Evolutionary conservation across 2,888 invertebrate species (phyloP), one percentile per base, ranked within the genome.

Genomic region (Drosophila prolongata): DNA sequence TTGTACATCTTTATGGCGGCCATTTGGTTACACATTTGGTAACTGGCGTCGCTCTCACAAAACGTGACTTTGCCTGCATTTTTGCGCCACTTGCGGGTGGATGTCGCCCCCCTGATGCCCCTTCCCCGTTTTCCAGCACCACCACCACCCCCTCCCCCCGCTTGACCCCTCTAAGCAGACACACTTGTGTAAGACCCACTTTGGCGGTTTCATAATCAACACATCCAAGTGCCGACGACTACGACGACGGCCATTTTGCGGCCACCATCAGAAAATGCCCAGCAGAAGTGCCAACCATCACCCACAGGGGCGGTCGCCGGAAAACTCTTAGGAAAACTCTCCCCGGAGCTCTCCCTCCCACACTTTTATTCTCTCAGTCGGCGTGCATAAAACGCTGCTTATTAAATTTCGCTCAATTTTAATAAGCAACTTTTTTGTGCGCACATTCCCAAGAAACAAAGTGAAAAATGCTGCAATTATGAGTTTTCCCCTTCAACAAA

Each of bases 51-150:
- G 52, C 60, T 61, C 53, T 58, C 66, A 54, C 46, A 47, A 83
- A 85, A 83, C 83, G 83, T 83, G 83, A 83, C 88, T 79, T 87
- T 85, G 70, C 76, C 82, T 87, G 80, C 88, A 87, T 83, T 83
- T 87, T 84, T 83, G 62, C 59, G 67, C 65, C 46, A 54, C 67
- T 66, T 54, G 67, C 56, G 47, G 67, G 68, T 68, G 50, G 49
- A 56, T 38, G 56, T 49, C 19, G 19, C 19, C 46, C 34, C 35
- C 38, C 19, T 10, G n/a, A 1, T 6, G 24, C 24, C 24, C 24
- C 24, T 19, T 24, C 24, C 13, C 30, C 24, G n/a, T n/a, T n/a
- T n/a, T n/a, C n/a, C n/a, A n/a, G n/a, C n/a, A n/a, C 30, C 37
- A 8, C 3, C 16, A 9, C 10, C 5, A 1, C 37, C 53, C 11